These are phyloP conservation scores for Calidris pugnax DNA, from an alignment of 2,113 vertebrate genomes.

Conservation along the genomic window DNA sequence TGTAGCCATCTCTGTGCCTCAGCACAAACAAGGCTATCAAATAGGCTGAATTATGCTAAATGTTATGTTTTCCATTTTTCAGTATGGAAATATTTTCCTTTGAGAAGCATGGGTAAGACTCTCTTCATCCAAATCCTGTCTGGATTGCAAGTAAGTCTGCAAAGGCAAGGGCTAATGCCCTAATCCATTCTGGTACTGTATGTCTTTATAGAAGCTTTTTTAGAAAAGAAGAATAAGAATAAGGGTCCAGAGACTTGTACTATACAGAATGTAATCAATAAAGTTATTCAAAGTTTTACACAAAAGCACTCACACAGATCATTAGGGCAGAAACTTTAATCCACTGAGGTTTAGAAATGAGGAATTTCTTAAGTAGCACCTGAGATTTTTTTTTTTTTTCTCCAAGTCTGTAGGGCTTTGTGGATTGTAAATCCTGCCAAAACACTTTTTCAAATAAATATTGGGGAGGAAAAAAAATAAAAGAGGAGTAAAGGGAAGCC, in stretches of 20 bases:
- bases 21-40: neutral
- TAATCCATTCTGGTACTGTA: conserved; percentile 56
- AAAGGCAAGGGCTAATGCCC: conserved; percentile 40
- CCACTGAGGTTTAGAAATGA: conserved; percentile 56
- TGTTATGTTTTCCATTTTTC: neutral
- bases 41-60: neutral
- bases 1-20: neutral
- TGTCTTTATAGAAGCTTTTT: conserved; percentile 21
- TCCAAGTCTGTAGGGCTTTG: neutral
- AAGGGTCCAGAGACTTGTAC: neutral
- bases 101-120: conserved; percentile 22
- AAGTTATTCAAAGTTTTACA: conserved; percentile 57
- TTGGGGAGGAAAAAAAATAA: neutral
- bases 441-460: neutral
- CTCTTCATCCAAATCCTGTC: conserved; percentile 56
- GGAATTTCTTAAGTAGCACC: conserved; percentile 65
- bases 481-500: neutral
- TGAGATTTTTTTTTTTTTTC: neutral
- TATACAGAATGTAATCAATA: conserved; percentile 46
- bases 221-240: neutral
- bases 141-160: conserved; percentile 52
- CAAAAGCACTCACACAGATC: conserved; percentile 40
- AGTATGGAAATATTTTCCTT: conserved; percentile 3
- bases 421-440: conserved; percentile 1
- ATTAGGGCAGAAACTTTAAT: conserved; percentile 58